Conservation (phyloP, 2,797 vertebrate genomes). For the Dipus sagitta region DNA sequence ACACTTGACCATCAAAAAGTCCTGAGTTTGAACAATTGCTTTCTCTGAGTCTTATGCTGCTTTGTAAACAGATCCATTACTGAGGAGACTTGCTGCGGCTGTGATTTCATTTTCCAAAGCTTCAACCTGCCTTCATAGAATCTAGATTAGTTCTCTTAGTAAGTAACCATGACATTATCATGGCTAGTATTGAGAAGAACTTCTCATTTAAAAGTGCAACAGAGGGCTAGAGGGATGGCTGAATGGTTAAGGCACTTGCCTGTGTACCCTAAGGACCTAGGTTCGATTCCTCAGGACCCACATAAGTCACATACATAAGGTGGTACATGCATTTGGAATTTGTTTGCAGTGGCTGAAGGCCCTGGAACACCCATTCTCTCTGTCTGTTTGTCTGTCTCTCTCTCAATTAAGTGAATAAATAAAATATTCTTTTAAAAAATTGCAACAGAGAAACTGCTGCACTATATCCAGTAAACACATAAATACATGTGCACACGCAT, state of each 20-base stretch:
- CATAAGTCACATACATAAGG: no score
- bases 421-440: background rate
- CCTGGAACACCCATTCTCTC: no score
- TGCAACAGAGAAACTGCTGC: slow-evolving; percentile 49
- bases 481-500: background rate
- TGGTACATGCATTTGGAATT: no score
- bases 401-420: no score
- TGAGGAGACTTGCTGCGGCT: slow-evolving; percentile 53
- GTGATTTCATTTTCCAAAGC: slow-evolving; percentile 69
- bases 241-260: no score
- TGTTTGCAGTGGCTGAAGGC: no score
- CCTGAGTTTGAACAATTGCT: slow-evolving; percentile 58
- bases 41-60: slow-evolving; percentile 44
- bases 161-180: slow-evolving; percentile 57
- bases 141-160: slow-evolving; percentile 67
- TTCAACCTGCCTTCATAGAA: slow-evolving; percentile 36
- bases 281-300: no score
- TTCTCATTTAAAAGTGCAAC: slow-evolving; percentile 51
- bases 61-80: slow-evolving; percentile 63
- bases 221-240: background rate
- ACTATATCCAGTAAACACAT: background rate
- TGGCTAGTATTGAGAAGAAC: slow-evolving; percentile 42
- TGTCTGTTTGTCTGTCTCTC: no score
- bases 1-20: slow-evolving; percentile 68
- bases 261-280: no score